Evolutionary conservation across 2,888 invertebrate genomes (phyloP), one percentile per base, ranked within the genome.

Genomic region (Pristionchus exspectatus): DNA sequence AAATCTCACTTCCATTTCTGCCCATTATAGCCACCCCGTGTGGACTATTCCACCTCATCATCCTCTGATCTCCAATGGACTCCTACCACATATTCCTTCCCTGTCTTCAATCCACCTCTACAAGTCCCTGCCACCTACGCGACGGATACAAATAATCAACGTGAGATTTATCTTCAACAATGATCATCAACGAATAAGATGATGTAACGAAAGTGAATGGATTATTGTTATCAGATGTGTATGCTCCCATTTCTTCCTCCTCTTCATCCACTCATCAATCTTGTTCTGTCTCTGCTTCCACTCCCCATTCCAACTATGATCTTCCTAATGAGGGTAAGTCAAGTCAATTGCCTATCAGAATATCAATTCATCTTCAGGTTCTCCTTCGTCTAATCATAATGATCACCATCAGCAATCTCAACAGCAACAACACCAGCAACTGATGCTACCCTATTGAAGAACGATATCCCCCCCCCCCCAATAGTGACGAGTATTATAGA

Each of bases 51-150:
- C 1, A 38, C 44, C 14, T 85, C 84, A 10, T 85, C 84, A 18
- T 85, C 84, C 3, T 56, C 84, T 18, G 84, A 85, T 50, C 59
- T 59, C 84, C 33, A 38, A 74, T 85, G 84, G 84, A 2, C 84
- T 56, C 56, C 84, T 56, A 59, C 54, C 84, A 59, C 84, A 10
- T 85, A 56, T 59, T 56, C 84, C 84, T 85, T 59, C 59, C 56
- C 84, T 21, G 59, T 59, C 24, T 85, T 85, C 84, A 56, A 27
- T 33, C 84, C 84, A 12, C 84, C 84, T 24, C 27, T 85, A 4
- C 30, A 50, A 14, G 54, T 38, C 33, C 59, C 56, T 24, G 27
- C 56, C 33, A 59, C 56, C 21, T 59, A 33, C 10, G 59, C 84
- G 21, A 24, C 21, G 9, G 59, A 44, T 59, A 30, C 33, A 12